Percentiles rank a stretch among this genome's conserved stretches.
These are phyloP conservation scores for Carassius auratus DNA, from an alignment of 2,113 vertebrate species.

Conservation along the genomic window DNA sequence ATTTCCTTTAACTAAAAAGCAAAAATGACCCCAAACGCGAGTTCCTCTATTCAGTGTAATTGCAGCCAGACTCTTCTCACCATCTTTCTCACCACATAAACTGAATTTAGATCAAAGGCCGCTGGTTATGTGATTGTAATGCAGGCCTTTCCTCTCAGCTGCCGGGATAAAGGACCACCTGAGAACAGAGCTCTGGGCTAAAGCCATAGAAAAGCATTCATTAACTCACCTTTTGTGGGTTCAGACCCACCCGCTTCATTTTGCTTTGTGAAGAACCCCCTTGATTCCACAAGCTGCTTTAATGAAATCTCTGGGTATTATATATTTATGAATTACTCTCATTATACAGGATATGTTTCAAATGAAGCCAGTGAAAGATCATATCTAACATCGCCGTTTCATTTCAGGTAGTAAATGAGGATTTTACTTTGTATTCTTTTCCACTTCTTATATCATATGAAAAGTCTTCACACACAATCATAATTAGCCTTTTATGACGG, in stretches of 20 bases:
- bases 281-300: slow-evolving; percentile 3
- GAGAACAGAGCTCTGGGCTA: slow-evolving; percentile 19
- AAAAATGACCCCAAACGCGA: background rate
- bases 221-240: slow-evolving; percentile 40
- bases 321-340: slow-evolving; percentile 28
- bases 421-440: background rate
- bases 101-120: slow-evolving; percentile 45
- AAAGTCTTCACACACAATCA: background rate
- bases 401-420: background rate
- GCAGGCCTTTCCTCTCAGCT: background rate
- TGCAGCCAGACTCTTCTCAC: background rate
- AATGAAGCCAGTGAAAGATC: background rate
- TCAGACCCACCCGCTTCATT: slow-evolving; percentile 25
- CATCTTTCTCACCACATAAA: slow-evolving; percentile 31
- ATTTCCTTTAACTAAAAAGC: background rate
- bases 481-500: background rate
- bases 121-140: slow-evolving; percentile 26
- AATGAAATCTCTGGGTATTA: slow-evolving; percentile 15
- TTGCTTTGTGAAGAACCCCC: slow-evolving; percentile 5
- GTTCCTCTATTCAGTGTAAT: background rate
- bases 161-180: slow-evolving; percentile 30
- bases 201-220: slow-evolving; percentile 18
- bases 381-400: background rate
- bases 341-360: background rate
- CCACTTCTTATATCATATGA: background rate